Evolutionary conservation across 2,113 vertebrate genomes (phyloP), one percentile per base, ranked within the genome.

Genomic region (Toxotes jaculatrix): DNA sequence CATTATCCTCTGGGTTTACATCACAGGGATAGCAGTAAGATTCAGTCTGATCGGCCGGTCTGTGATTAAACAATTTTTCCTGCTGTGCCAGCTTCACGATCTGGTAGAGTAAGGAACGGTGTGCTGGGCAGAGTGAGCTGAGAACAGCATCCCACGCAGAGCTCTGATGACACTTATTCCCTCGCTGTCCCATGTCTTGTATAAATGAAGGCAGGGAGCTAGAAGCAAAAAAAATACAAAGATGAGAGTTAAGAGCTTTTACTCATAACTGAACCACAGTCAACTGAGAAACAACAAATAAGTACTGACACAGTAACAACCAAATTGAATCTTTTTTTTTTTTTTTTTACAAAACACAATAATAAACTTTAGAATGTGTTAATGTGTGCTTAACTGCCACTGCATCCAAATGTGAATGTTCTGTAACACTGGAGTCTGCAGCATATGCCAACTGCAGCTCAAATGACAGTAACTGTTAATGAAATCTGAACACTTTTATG

Each of bases 41-140:
- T 70, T 89, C 84, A 56, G 57, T 62, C 67, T 80, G 77, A 55
- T 32, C 61, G 8, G 75, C 47, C 34, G 57, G 67, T 79, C 76
- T 86, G n/a, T 4, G 59, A 74, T 84, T 72, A 23, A 66, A 43
- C 16, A 82, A n/a, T 36, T 84, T 77, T 80, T 93, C 87, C 80
- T 91, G 87, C 45, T 78, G 66, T 17, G 88, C 89, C 67, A 87
- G 66, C 83, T 90, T 93, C 34, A 94, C 63, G 47, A 94, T 91
- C 70, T 90, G 88, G 75, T 88, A 86, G 57, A 94, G 79, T 75
- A 94, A 88, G 56, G 91, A 91, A 31, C 60, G 57, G 65, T 94
- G 93, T 31, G 87, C 73, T 67, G 86, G 83, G 74, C 93, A 94
- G 57, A 94, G 88, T 23, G 83, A 83, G 79, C 55, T 17, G 17